Conservation (phyloP, 2,113 vertebrate species). For the Cercopithecus mona region DNA sequence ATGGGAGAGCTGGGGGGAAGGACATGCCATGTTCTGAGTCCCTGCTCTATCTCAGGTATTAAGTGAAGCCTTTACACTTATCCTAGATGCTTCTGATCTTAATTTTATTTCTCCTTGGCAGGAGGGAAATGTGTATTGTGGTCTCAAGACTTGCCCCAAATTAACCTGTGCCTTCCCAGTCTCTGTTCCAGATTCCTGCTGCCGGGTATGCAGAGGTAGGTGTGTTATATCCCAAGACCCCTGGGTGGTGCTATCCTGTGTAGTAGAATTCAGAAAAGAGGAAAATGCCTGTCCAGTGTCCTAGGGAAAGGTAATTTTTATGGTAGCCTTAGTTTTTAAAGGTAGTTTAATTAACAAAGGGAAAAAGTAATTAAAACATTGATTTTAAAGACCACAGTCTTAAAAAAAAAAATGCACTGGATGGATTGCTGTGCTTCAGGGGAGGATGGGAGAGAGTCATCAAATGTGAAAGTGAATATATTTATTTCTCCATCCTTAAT, state of each 20-base stretch:
- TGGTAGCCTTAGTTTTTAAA: background rate
- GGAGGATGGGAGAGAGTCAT: background rate
- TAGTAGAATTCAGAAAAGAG: conserved; percentile 3
- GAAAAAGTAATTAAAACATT: background rate
- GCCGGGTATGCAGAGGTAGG: conserved; percentile 87
- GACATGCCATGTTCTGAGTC: background rate
- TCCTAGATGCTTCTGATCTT: conserved; percentile 25
- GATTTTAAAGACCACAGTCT: background rate
- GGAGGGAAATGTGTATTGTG: conserved; percentile 89
- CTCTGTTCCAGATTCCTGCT: conserved; percentile 86
- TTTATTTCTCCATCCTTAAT: background rate
- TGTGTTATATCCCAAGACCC: background rate
- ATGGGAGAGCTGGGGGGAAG: background rate
- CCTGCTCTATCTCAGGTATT: background rate
- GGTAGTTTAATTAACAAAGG: background rate
- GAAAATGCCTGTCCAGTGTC: background rate
- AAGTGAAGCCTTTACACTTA: background rate
- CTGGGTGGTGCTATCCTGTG: background rate
- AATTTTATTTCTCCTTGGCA: conserved; percentile 78
- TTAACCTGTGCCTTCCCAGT: conserved; percentile 86
- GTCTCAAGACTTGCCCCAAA: conserved; percentile 88
- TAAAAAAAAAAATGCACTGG: background rate
- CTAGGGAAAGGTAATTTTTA: background rate
- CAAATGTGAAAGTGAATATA: background rate
- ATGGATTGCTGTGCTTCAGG: background rate